A percentile compares a stretch with the other conserved stretches of the same genome.
These are phyloP conservation scores for Nixonia krombeini DNA, from an alignment of 1,140 invertebrate species.

Conservation along the genomic window DNA sequence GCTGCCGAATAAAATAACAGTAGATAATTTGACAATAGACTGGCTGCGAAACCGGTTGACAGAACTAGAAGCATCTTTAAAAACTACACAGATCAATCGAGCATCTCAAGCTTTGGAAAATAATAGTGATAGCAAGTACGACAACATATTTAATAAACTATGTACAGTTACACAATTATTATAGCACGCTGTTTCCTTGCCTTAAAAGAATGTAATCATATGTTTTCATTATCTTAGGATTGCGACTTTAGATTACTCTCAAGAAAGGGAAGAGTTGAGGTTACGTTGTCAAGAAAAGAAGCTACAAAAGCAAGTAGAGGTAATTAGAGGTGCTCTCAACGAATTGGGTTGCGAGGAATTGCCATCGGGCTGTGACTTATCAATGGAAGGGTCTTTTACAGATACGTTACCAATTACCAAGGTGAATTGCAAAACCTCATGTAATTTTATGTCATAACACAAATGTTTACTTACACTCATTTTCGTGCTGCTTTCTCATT, in stretches of 20 bases:
- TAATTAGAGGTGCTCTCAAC: conserved; percentile 86
- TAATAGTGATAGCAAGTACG: conserved; percentile 62
- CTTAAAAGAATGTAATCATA: no score
- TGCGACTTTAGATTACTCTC: conserved; percentile 63
- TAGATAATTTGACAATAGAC: conserved; percentile 92
- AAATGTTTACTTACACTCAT: no score
- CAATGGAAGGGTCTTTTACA: conserved; percentile 73
- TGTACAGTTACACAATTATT: no score
- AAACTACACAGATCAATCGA: conserved; percentile 62
- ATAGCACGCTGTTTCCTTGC: no score
- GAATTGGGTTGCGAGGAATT: conserved; percentile 89
- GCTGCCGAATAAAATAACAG: conserved; percentile 85
- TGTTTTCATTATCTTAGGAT: no score
- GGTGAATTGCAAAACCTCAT: conserved; percentile 49
- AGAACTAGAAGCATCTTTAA: conserved; percentile 79
- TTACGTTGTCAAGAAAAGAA: conserved; percentile 86
- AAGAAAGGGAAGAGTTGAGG: conserved; percentile 73
- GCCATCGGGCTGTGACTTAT: conserved; percentile 85
- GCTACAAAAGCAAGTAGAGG: conserved; percentile 82
- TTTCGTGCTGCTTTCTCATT: no score
- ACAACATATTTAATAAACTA: no score
- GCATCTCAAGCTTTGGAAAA: conserved; percentile 57
- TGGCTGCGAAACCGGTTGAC: conserved; percentile 83
- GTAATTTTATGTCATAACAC: no score
- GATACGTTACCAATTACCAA: conserved; percentile 60